These are phyloP conservation scores for Alces alces DNA, from an alignment of 2,113 vertebrate species.

Conservation along the genomic window DNA sequence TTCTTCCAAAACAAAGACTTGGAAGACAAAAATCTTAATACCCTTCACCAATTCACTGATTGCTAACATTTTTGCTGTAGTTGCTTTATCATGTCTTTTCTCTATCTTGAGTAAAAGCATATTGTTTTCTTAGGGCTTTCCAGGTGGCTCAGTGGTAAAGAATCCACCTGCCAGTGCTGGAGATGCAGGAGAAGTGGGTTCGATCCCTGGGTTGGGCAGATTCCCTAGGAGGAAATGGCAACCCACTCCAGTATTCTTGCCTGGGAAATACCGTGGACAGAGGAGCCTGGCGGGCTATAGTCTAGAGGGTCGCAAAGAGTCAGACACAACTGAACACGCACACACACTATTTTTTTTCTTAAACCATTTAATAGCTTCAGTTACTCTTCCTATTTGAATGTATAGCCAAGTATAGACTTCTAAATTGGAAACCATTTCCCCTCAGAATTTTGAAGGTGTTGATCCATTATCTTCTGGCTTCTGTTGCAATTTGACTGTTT, in stretches of 20 bases:
- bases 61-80: neutral
- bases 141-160: neutral
- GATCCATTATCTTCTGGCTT: neutral
- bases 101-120: neutral
- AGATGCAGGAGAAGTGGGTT: neutral
- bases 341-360: neutral
- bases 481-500: neutral
- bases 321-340: neutral
- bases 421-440: neutral
- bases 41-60: neutral
- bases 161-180: neutral
- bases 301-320: neutral
- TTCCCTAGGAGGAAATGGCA: neutral
- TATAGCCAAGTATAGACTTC: neutral
- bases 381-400: neutral
- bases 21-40: neutral
- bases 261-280: neutral
- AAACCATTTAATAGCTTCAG: neutral
- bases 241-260: neutral
- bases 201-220: neutral
- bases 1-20: neutral
- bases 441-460: neutral
- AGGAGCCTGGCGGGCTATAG: neutral
- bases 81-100: neutral
- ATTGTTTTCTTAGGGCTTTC: neutral